A percentile compares a stretch with the other conserved stretches of the same genome.
These are phyloP conservation scores for Coenobita brevimanus DNA, from an alignment of 1,140 invertebrate genomes.

Conservation along the genomic window DNA sequence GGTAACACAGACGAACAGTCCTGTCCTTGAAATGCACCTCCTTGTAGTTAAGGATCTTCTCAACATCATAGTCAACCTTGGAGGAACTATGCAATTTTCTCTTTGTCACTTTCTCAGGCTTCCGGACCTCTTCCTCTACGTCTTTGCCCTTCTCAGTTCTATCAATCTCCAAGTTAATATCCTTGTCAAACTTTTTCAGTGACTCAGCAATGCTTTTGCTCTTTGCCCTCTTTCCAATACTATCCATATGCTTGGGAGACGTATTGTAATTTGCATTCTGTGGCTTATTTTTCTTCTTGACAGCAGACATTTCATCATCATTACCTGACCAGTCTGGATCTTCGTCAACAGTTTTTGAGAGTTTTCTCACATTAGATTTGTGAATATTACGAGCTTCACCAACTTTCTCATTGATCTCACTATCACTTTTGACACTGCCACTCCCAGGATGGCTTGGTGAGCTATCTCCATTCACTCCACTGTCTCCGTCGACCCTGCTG, in stretches of 20 bases:
- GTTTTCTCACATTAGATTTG: too few relatives aligned
- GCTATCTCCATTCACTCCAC: neutral
- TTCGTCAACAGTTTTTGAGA: too few relatives aligned
- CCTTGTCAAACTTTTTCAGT: slow-evolving; percentile 6
- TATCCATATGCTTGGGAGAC: slow-evolving; percentile 7
- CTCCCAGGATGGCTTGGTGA: too few relatives aligned
- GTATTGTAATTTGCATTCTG: neutral
- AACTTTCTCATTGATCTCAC: too few relatives aligned
- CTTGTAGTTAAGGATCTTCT: slow-evolving; percentile 56
- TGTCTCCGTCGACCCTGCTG: neutral
- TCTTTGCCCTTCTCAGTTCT: neutral
- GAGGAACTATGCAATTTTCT: neutral
- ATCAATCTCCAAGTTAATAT: neutral
- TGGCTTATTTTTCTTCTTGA: neutral
- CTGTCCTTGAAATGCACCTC: slow-evolving; percentile 13
- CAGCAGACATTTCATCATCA: neutral
- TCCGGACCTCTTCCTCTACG: neutral
- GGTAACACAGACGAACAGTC: slow-evolving; percentile 24
- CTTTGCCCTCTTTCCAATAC: slow-evolving; percentile 20
- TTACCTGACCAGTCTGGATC: too few relatives aligned
- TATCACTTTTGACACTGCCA: neutral
- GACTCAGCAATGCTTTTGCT: neutral
- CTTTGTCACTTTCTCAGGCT: neutral
- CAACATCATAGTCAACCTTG: slow-evolving; percentile 49
- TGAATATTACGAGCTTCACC: too few relatives aligned